These are phyloP conservation scores for Drosophila arawakana DNA, from an alignment of 1,140 invertebrate species.

Conservation along the genomic window DNA sequence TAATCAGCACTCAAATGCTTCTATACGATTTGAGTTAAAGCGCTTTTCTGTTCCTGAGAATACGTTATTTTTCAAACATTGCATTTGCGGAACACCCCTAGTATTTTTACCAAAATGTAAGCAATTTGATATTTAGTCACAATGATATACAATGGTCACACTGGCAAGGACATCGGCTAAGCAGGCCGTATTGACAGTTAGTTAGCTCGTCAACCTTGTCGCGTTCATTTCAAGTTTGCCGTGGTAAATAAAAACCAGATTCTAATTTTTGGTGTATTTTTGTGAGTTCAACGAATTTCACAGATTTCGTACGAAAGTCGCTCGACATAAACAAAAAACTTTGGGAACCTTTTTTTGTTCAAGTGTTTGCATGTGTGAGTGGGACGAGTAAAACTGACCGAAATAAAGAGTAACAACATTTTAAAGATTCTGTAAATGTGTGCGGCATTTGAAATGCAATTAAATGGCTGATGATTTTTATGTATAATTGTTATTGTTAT, in stretches of 20 bases:
- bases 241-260: neutral
- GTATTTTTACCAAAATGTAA: neutral
- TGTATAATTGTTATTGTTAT: slow-evolving; percentile 26
- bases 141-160: slow-evolving; percentile 10
- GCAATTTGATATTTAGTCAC: neutral
- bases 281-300: slow-evolving; percentile 37
- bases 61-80: slow-evolving; percentile 7
- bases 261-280: slow-evolving; percentile 4
- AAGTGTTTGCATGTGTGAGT: slow-evolving; percentile 32
- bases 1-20: too few species aligned
- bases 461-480: slow-evolving; percentile 12
- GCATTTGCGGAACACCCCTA: neutral
- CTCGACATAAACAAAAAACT: slow-evolving; percentile 25
- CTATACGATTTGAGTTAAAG: too few species aligned
- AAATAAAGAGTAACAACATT: neutral
- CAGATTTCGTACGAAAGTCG: slow-evolving; percentile 22
- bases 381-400: slow-evolving; percentile 7
- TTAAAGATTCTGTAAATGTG: neutral
- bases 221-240: slow-evolving; percentile 18
- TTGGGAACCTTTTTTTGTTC: slow-evolving; percentile 26
- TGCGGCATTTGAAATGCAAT: neutral
- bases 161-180: neutral
- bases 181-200: slow-evolving; percentile 41
- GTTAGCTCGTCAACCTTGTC: slow-evolving; percentile 35
- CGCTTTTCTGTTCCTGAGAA: neutral